Evolutionary conservation across 2,113 vertebrate genomes (phyloP), one percentile per base, ranked within the genome.

Genomic region (Pygathrix nemaeus): DNA sequence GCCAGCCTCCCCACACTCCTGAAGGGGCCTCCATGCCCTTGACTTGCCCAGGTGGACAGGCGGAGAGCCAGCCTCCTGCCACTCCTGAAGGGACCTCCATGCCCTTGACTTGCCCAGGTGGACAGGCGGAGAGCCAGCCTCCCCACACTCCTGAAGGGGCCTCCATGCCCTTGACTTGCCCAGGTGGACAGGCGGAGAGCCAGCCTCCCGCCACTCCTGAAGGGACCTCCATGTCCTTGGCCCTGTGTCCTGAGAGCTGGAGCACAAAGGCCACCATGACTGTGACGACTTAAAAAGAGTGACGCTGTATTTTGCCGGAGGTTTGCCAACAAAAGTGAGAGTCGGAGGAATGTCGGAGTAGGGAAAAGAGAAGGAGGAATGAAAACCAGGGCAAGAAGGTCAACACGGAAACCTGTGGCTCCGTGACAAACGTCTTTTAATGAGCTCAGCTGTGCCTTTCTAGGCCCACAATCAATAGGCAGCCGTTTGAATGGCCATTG

Each of bases 331-430:
- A 45, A 11, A 52, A 32, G n/a, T 64, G 61, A 45, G 25, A 45
- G 35, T 2, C 2, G 6, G 30, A 18, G 38, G 75, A 17, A 35
- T 1, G 1, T 40, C 9, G 10, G 48, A 32, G 88, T 12, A 0
- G 43, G 30, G 40, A 57, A 16, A n/a, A 8, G 32, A 23, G 38
- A 8, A 10, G 45, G 12, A 48, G 14, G 10, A 27, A 23, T 3
- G 38, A 59, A 52, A 64, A 70, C 32, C 2, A 38, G 66, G 27
- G 84, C 73, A n/a, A 35, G 8, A 20, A 35, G 83, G 72, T 27
- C 55, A 23, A 32, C 27, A 11, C 23, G 57, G 45, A 68, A 68
- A 38, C 48, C 16, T 3, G 32, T 13, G 11, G 38, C 84, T 45
- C 50, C 6, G 0, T 9, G 90, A 57, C 79, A 23, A 7, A 40